phyloP scores from a whole-genome alignment of 1,140 invertebrate species.

The Andricus grossulariae region DNA sequence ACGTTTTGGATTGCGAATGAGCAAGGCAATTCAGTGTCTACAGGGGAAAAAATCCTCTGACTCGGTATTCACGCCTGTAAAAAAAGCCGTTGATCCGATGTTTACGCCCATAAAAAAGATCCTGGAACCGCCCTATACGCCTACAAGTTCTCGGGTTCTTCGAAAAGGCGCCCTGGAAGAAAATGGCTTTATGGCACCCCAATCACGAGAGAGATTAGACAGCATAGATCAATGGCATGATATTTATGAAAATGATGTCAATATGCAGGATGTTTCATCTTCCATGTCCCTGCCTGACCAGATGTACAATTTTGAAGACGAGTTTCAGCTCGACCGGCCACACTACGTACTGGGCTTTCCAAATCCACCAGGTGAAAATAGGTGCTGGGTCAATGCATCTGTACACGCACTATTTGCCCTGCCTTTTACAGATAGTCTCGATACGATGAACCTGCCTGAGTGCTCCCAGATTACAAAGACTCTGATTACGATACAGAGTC shows the following conservation, averaged over 20 bases:
- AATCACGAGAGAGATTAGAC: not conserved
- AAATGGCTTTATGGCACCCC: not conserved
- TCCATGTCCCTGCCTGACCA: constrained; percentile 44
- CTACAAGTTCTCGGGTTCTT: too few relatives aligned
- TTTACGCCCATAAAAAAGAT: too few relatives aligned
- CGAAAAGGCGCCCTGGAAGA: not conserved
- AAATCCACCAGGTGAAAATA: constrained; percentile 67
- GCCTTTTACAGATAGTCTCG: constrained; percentile 58
- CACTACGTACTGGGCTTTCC: constrained; percentile 64
- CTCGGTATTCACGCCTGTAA: too few relatives aligned
- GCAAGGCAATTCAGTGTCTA: too few relatives aligned
- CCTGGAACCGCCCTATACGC: too few relatives aligned
- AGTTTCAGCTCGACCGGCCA: constrained; percentile 51
- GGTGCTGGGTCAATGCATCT: constrained; percentile 67
- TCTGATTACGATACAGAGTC: constrained; percentile 52
- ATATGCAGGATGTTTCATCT: constrained; percentile 25
- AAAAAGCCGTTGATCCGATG: too few relatives aligned
- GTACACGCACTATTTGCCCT: constrained; percentile 64
- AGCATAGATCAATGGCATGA: constrained; percentile 14
- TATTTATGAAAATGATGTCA: not conserved
- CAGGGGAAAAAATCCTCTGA: too few relatives aligned
- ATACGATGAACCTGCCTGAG: constrained; percentile 40
- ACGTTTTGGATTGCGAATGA: too few relatives aligned
- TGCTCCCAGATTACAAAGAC: constrained; percentile 58
- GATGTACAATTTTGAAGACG: constrained; percentile 47